Conservation (phyloP, 1,140 invertebrate species). For the Rhopalosiphum padi region DNA sequence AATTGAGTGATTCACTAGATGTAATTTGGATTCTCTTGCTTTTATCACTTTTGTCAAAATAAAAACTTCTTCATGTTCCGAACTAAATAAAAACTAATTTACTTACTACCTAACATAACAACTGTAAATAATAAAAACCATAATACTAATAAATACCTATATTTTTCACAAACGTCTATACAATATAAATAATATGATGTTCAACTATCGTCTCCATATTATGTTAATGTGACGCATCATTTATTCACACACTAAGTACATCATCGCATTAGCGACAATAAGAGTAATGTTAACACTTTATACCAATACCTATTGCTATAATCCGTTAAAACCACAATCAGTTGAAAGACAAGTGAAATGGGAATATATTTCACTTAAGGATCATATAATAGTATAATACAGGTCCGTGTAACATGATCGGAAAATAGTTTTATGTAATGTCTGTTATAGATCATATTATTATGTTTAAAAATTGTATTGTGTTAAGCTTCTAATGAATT, state of each 20-base stretch:
- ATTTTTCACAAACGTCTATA: neutral
- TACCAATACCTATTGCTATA: neutral
- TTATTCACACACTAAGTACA: neutral
- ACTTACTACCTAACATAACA: neutral
- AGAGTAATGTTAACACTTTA: neutral
- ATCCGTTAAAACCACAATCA: neutral
- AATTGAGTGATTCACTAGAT: neutral
- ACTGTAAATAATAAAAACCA: neutral
- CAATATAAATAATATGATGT: neutral
- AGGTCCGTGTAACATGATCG: neutral
- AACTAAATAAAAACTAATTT: neutral
- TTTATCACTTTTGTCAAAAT: neutral
- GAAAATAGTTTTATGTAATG: neutral
- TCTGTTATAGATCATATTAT: neutral
- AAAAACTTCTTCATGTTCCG: neutral
- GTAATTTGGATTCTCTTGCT: neutral
- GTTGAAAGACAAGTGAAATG: neutral
- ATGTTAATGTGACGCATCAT: neutral
- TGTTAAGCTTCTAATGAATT: neutral
- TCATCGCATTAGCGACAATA: neutral
- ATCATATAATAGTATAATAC: neutral
- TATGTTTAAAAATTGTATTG: neutral
- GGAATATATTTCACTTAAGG: neutral
- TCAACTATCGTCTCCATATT: neutral
- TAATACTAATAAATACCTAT: neutral